Base-by-base conservation (phyloP, 2,113 vertebrate species). In the Gallinago jamesoni region DNA sequence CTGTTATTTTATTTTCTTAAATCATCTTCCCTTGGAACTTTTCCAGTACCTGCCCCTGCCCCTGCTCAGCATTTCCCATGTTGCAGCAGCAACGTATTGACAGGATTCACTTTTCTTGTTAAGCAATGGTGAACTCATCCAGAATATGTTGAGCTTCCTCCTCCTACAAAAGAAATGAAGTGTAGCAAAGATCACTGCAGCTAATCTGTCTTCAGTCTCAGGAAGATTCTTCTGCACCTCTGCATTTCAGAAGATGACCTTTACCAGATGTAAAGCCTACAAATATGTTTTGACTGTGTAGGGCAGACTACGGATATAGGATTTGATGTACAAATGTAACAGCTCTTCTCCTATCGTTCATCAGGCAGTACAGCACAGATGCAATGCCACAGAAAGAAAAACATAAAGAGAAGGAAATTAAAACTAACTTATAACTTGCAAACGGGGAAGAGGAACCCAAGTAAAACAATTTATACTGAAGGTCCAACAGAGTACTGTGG, bases 171-270 rank as follows among this genome's bases (percentile, higher is more conserved):
- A 86, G 60, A 83, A 91, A 91, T 55, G 28, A 94, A 70, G 35
- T 77, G 63, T 52, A 93, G 68, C 59, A 95, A 86, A 86, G 63
- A 91, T 88, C 47, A 72, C 31, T 94, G 79, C 37, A 93, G 59
- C 53, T 75, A 80, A 93, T 89, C 78, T 74, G 37, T 90, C 85
- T 86, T 67, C 72, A 86, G 68, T 88, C 30, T 87, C 83, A 57
- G 43, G 35, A 95, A 90, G 72, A 75, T 90, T 88, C 63, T 90
- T 86, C 88, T 75, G 52, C 83, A 93, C 83, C 60, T 94, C 76
- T 92, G 80, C 68, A 27, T 92, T 96, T 93, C 87, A 81, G 73
- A 93, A 92, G 68, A 90, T 89, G 90, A 96, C 90, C 88, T 96
- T 96, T 96, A 87, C 94, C 92, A 95, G 62, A 68, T 33, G 24